A percentile compares a stretch with the other conserved stretches of the same genome.
Evolutionary conservation across 2,888 invertebrate species (phyloP).

Genomic region (Rugalucina vietnamica): DNA sequence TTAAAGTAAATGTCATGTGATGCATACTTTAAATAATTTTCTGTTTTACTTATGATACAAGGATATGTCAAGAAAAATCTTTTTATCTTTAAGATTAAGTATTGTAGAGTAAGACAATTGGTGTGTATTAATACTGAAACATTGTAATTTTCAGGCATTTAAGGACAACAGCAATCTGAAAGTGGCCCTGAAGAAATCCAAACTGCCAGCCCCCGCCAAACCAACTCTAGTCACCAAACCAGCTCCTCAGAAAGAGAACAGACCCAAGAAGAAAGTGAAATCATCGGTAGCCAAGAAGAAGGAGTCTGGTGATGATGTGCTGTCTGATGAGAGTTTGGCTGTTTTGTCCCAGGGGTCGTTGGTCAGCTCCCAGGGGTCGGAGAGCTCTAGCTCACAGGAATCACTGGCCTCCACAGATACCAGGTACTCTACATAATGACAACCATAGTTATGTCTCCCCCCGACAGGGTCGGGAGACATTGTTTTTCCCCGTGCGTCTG

Average conservation of each 20-base stretch:
- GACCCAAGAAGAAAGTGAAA: slow-evolving; percentile 41
- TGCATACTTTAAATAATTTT: too few relatives aligned
- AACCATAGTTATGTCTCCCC: too few relatives aligned
- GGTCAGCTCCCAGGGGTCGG: slow-evolving; percentile 46
- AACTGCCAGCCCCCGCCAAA: slow-evolving; percentile 46
- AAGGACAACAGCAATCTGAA: slow-evolving; percentile 64
- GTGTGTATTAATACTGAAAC: too few relatives aligned
- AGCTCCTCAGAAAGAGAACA: slow-evolving; percentile 49
- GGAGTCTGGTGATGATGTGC: slow-evolving; percentile 27
- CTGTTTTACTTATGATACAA: too few relatives aligned
- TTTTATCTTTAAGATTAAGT: too few relatives aligned
- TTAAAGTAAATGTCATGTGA: too few relatives aligned
- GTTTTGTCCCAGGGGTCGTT: slow-evolving; percentile 56
- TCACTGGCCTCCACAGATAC: slow-evolving; percentile 31
- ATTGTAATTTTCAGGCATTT: slow-evolving; percentile 63
- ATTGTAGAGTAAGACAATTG: too few relatives aligned
- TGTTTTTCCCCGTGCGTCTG: too few relatives aligned
- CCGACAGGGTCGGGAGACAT: too few relatives aligned
- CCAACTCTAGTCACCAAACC: slow-evolving; percentile 21
- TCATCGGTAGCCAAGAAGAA: slow-evolving; percentile 28
- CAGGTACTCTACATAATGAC: slow-evolving; percentile 47
- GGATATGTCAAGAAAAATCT: too few relatives aligned
- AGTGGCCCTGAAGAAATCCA: slow-evolving; percentile 61
- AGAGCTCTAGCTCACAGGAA: slow-evolving; percentile 62
- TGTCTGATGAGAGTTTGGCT: slow-evolving; percentile 47